phyloP scores from a whole-genome alignment of 2,113 vertebrate genomes.

The Ctenodactylus gundi region DNA sequence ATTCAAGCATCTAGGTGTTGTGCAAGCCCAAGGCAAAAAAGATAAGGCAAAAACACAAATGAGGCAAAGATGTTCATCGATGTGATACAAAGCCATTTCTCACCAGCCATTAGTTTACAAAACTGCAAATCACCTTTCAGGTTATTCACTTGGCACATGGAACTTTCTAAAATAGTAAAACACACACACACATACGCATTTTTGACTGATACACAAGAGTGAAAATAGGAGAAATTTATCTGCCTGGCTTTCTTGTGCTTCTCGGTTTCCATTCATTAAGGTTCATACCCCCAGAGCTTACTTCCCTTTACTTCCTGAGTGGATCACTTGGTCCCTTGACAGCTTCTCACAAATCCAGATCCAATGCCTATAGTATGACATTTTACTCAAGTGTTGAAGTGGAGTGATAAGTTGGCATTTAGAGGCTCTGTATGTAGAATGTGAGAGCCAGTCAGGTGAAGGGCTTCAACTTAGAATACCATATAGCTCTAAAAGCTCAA shows the following conservation, averaged over 20 bases:
- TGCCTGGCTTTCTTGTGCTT: not conserved
- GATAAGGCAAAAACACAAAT: not conserved
- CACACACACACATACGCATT: not conserved
- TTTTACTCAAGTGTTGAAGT: not conserved
- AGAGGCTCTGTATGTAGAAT: not conserved
- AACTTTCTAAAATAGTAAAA: not conserved
- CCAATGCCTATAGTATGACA: not conserved
- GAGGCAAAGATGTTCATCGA: not conserved
- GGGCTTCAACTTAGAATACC: not conserved
- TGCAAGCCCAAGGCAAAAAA: not conserved
- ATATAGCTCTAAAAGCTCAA: not conserved
- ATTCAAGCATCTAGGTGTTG: constrained; percentile 5
- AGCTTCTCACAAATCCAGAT: not conserved
- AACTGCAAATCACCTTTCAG: not conserved
- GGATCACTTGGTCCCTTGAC: not conserved
- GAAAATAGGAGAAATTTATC: not conserved
- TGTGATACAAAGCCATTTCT: not conserved
- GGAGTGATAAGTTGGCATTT: not conserved
- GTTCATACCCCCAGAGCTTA: not conserved
- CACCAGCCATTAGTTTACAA: not conserved
- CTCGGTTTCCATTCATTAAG: constrained; percentile 21
- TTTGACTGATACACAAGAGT: not conserved
- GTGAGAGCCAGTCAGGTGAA: not conserved
- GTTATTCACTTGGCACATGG: not conserved
- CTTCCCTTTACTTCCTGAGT: not conserved